phyloP scores from a whole-genome alignment of 2,888 invertebrate species.

The Leptarthrus brevirostris region DNA sequence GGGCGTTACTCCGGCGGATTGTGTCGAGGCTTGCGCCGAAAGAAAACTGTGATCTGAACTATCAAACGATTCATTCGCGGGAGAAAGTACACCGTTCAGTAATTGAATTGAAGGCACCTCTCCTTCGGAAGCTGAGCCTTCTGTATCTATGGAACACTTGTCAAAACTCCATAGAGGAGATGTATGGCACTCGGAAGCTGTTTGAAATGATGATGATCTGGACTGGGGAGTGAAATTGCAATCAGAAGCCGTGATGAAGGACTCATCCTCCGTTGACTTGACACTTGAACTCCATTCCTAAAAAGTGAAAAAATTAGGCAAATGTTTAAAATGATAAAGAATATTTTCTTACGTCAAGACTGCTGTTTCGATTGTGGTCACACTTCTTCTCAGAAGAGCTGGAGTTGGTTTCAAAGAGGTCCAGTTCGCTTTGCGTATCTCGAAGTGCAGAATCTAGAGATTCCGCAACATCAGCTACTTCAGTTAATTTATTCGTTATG shows the following conservation, averaged over 20 bases:
- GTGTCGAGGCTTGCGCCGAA: conserved; percentile 59
- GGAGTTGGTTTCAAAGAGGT: conserved; percentile 56
- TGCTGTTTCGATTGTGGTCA: conserved; percentile 55
- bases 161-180: conserved; percentile 71
- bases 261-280: conserved; percentile 71
- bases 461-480: conserved; percentile 76
- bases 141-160: conserved; percentile 66
- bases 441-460: conserved; percentile 73
- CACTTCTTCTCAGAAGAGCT: conserved; percentile 60
- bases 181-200: conserved; percentile 75
- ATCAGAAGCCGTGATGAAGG: conserved; percentile 77
- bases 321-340: neutral
- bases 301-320: conserved; percentile 33
- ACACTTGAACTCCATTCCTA: conserved; percentile 66
- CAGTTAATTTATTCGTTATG: conserved; percentile 73
- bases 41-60: conserved; percentile 64
- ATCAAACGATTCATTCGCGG: conserved; percentile 65
- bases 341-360: conserved; percentile 56
- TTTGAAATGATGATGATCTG: conserved; percentile 76
- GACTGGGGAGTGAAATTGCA: conserved; percentile 74
- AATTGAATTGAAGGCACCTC: conserved; percentile 49
- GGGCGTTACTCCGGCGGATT: neutral
- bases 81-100: conserved; percentile 59
- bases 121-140: conserved; percentile 55
- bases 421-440: conserved; percentile 66